phyloP scores from a whole-genome alignment of 2,888 invertebrate species.

The Phasia obesa region DNA sequence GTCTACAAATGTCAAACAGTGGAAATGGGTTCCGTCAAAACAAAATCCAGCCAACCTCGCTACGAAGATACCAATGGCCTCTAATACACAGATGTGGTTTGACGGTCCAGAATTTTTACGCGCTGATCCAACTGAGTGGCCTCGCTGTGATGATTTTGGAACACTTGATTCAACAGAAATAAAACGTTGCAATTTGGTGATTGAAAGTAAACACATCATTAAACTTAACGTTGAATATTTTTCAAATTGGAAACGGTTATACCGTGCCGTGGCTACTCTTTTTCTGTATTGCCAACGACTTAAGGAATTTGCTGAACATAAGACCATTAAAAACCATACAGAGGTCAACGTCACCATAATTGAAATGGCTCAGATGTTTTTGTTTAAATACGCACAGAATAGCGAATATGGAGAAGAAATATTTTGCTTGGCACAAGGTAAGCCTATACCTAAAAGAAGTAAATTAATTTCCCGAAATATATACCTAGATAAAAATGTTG shows the following conservation, averaged over 20 bases:
- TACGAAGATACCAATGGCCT: slow-evolving; percentile 44
- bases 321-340: background rate
- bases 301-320: slow-evolving; percentile 13
- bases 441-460: slow-evolving; percentile 56
- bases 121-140: slow-evolving; percentile 38
- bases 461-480: slow-evolving; percentile 64
- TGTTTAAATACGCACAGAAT: slow-evolving; percentile 41
- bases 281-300: slow-evolving; percentile 37
- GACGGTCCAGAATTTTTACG: slow-evolving; percentile 52
- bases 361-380: slow-evolving; percentile 37
- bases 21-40: slow-evolving; percentile 64
- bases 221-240: slow-evolving; percentile 53
- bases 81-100: slow-evolving; percentile 40
- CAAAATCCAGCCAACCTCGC: slow-evolving; percentile 58
- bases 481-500: slow-evolving; percentile 24
- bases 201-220: slow-evolving; percentile 7
- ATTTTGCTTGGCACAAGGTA: slow-evolving; percentile 44
- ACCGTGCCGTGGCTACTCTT: slow-evolving; percentile 56
- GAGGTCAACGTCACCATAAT: slow-evolving; percentile 28
- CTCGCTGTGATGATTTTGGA: slow-evolving; percentile 55
- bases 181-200: slow-evolving; percentile 25
- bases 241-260: slow-evolving; percentile 56
- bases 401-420: slow-evolving; percentile 60
- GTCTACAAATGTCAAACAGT: slow-evolving; percentile 52
- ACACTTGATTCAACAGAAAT: slow-evolving; percentile 11